phyloP scores from a whole-genome alignment of 2,888 invertebrate species.

The Encarsia formosa region DNA sequence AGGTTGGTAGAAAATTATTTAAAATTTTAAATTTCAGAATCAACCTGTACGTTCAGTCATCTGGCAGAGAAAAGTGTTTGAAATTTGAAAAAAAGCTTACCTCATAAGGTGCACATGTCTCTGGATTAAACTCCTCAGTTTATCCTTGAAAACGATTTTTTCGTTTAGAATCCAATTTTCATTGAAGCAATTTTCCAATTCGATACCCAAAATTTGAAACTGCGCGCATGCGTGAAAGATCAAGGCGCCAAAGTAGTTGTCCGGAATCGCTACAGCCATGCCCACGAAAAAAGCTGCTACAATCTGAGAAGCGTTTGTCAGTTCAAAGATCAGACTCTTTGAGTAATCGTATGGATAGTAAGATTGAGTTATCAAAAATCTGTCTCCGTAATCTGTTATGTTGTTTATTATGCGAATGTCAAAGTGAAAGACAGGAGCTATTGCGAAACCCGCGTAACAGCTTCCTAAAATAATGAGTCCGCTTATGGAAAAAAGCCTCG shows the following conservation, averaged over 20 bases:
- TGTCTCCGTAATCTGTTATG: not conserved
- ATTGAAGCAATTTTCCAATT: not conserved
- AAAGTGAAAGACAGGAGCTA: not conserved
- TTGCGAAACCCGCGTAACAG: conserved; percentile 1
- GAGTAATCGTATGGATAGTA: conserved; percentile 7
- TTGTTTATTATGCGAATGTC: not conserved
- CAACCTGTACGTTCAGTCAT: too few species aligned
- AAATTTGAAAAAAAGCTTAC: not conserved
- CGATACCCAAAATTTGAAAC: not conserved
- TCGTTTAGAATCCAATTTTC: not conserved
- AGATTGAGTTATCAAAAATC: not conserved
- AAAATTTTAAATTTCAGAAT: too few species aligned
- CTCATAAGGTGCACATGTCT: conserved; percentile 8
- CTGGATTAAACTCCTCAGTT: not conserved
- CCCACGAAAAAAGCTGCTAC: not conserved
- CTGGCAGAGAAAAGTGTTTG: too few species aligned
- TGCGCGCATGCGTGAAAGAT: conserved; percentile 4
- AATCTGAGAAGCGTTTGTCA: not conserved
- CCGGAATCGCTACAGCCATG: not conserved
- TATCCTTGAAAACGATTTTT: not conserved
- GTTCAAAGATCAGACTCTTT: not conserved
- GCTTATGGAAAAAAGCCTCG: not conserved
- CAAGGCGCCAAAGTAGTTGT: conserved; percentile 6
- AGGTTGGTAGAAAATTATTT: too few species aligned
- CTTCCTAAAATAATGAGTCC: not conserved